Base-by-base conservation (phyloP, 2,113 vertebrate genomes). In the Anas platyrhynchos region DNA sequence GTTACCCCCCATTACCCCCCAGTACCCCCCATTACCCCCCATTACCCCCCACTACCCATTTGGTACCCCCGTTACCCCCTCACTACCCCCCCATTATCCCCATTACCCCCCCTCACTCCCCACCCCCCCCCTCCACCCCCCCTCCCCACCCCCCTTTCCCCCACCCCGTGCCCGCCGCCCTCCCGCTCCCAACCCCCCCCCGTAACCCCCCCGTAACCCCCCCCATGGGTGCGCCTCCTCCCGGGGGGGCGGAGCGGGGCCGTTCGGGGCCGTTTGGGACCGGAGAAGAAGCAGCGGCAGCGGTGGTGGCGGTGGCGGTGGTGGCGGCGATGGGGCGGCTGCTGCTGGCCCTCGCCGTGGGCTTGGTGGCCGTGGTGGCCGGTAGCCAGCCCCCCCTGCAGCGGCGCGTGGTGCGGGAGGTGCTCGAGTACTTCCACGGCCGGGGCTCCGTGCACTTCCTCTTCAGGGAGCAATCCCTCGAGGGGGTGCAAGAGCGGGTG, bases 351-450 rank as follows among this genome's bases (percentile, higher is more conserved):
- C 85, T 82, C 21, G 58, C 81, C 59, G 21, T 91, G 93, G 89
- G 41, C 73, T 26, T 79, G 26, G 38, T 83, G 86, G 95, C 83
- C 79, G 17, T 89, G 75, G 81, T 20, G 1, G 36, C 38, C 4
- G 87, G 41, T 8, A 38, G 62, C 13, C 78, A 48, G 44, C 23
- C 71, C 18, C 75, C 77, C 27, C 74, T 83, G 17, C 92, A 91
- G 90, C 78, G 62, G 31, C 73, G 72, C 9, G 94, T 89, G 27
- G 43, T 93, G 48, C n/a, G 26, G 27, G 63, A 91, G 1, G 75
- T 91, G 90, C 88, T 97, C 75, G 95, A 96, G 0, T 69, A 73
- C 14, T 95, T 96, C 92, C 94, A 97, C 54, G 36, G 88, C 31
- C 74, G 83, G 48, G 75, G 31, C 79, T n/a, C 18, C 3, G 75